A percentile compares a stretch with the other conserved stretches of the same genome.
Evolutionary conservation across 23 tunicate species (phyloP).

Genomic region (Ascidia mentula): DNA sequence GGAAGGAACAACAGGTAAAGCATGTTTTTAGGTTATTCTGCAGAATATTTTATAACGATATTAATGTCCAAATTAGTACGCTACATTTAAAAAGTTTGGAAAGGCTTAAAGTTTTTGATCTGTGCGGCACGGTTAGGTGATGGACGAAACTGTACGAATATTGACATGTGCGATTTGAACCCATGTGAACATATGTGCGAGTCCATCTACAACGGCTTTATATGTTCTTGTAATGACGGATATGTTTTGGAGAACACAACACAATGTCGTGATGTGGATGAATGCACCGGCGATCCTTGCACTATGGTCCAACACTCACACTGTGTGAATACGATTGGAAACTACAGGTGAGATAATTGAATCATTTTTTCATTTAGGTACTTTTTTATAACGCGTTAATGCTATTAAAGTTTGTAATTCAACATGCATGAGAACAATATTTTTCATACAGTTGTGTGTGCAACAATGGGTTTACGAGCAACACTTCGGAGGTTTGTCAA

Average conservation of each 20-base stretch:
- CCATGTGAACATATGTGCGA: slow-evolving; percentile 7
- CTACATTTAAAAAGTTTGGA: no score
- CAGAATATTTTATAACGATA: background rate
- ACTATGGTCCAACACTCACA: background rate
- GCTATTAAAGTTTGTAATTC: background rate
- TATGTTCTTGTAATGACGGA: background rate
- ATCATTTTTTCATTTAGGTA: background rate
- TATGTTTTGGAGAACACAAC: background rate
- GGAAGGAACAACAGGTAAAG: slow-evolving; percentile 45
- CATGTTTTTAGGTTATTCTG: background rate
- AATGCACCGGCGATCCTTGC: background rate
- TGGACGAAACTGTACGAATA: slow-evolving; percentile 17
- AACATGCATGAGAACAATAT: background rate
- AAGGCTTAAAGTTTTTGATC: no score
- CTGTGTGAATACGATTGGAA: background rate
- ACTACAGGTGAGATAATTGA: background rate
- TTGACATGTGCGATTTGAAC: slow-evolving; percentile 1
- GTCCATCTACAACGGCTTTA: background rate
- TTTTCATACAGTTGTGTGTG: slow-evolving; percentile 10
- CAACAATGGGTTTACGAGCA: background rate
- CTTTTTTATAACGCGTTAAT: background rate
- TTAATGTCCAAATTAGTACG: no score
- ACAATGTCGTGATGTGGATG: background rate
- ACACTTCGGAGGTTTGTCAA: background rate
- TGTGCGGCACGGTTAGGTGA: background rate